Percentiles rank a stretch among this genome's conserved stretches.
Evolutionary conservation across 2,888 invertebrate species (phyloP).

Genomic region (Nephrotoma guestfalica): DNA sequence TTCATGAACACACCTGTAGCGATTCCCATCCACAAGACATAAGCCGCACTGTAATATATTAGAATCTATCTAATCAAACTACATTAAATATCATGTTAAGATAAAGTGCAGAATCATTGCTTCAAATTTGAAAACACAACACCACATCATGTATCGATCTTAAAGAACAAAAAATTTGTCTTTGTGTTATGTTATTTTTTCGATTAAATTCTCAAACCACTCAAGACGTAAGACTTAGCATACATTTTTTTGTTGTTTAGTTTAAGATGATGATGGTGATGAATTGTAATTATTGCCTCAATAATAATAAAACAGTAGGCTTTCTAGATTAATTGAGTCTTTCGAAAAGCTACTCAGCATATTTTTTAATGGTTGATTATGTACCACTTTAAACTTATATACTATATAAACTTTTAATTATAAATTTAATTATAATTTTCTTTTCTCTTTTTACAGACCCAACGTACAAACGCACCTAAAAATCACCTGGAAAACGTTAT

Average conservation of each 20-base stretch:
- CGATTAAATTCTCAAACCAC: neutral
- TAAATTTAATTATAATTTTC: neutral
- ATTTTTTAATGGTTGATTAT: neutral
- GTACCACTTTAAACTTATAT: neutral
- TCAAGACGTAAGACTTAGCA: neutral
- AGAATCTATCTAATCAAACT: neutral
- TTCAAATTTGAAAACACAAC: neutral
- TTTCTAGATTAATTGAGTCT: conserved; percentile 2
- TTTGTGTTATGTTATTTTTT: neutral
- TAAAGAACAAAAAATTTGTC: neutral
- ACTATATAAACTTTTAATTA: neutral
- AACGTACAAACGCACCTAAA: neutral
- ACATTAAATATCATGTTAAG: neutral
- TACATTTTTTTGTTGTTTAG: neutral
- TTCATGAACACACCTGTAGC: neutral
- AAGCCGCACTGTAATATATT: neutral
- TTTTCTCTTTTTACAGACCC: neutral
- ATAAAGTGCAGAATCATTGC: conserved; percentile 6
- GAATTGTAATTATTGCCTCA: conserved; percentile 3
- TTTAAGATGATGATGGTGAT: neutral
- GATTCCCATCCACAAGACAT: neutral
- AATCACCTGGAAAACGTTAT: neutral
- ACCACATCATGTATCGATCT: neutral
- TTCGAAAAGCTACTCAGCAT: neutral
- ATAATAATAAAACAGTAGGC: conserved; percentile 4